These are phyloP conservation scores for Papilio glaucus DNA, from an alignment of 1,140 invertebrate species.

Conservation along the genomic window DNA sequence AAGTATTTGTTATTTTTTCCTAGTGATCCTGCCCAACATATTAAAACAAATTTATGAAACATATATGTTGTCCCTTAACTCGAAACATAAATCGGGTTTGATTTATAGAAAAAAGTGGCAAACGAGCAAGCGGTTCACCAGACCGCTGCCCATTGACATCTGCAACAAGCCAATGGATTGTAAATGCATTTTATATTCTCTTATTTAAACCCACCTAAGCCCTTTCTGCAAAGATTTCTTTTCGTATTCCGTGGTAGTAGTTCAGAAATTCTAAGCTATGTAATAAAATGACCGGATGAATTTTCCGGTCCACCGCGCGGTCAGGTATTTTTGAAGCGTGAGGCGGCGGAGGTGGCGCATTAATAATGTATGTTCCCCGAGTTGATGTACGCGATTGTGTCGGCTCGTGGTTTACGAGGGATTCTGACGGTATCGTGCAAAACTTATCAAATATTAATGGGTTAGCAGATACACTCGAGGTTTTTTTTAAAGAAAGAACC, in stretches of 20 bases:
- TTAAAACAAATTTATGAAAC: too few species aligned
- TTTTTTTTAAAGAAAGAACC: not conserved
- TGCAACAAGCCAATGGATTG: too few species aligned
- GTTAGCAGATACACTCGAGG: not conserved
- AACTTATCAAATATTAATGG: not conserved
- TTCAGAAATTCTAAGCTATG: not conserved
- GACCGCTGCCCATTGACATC: too few species aligned
- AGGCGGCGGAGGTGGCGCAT: not conserved
- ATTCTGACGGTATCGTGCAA: not conserved
- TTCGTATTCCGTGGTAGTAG: not conserved
- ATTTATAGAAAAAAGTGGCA: too few species aligned
- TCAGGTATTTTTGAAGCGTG: conserved; percentile 10
- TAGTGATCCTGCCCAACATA: too few species aligned
- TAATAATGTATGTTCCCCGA: not conserved
- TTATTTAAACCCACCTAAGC: not conserved
- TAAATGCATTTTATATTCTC: too few species aligned
- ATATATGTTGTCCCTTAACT: too few species aligned
- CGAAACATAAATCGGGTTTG: too few species aligned
- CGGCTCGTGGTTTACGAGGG: not conserved
- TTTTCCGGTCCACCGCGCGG: not conserved
- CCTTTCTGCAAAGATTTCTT: too few species aligned
- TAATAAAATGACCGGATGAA: not conserved
- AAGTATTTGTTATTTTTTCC: too few species aligned
- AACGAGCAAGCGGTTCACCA: too few species aligned
- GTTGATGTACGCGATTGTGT: not conserved